phyloP scores from a whole-genome alignment of 2,797 vertebrate genomes.

The Acanthurus tractus region DNA sequence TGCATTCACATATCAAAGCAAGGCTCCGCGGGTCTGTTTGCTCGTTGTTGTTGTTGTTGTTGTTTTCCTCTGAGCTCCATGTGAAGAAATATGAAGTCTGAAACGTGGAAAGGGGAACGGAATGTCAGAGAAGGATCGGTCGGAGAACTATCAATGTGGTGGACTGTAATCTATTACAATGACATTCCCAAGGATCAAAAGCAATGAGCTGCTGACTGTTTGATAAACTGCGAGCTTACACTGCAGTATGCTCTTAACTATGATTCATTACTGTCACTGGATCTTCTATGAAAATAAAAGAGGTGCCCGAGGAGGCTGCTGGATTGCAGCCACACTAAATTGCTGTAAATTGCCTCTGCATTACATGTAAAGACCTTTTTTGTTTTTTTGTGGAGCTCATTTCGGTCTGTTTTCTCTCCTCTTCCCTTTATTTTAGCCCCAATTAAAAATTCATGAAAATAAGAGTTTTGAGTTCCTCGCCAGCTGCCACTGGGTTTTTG shows the following conservation, averaged over 20 bases:
- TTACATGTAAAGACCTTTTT: slow-evolving; percentile 73
- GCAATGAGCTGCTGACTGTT: slow-evolving; percentile 84
- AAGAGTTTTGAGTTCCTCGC: slow-evolving; percentile 66
- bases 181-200: slow-evolving; percentile 79
- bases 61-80: slow-evolving; percentile 22
- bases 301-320: slow-evolving; percentile 77
- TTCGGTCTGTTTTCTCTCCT: slow-evolving; percentile 64
- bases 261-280: slow-evolving; percentile 87
- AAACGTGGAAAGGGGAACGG: slow-evolving; percentile 17
- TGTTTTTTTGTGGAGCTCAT: slow-evolving; percentile 66
- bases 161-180: slow-evolving; percentile 78
- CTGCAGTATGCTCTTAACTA: slow-evolving; percentile 84
- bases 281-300: slow-evolving; percentile 86
- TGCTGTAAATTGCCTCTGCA: slow-evolving; percentile 80
- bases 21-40: slow-evolving; percentile 44
- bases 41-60: slow-evolving; percentile 60
- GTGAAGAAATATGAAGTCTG: slow-evolving; percentile 45
- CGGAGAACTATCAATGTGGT: slow-evolving; percentile 53
- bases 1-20: slow-evolving; percentile 57
- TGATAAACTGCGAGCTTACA: slow-evolving; percentile 84
- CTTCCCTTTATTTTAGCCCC: slow-evolving; percentile 65
- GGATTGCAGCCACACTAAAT: slow-evolving; percentile 77
- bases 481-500: slow-evolving; percentile 58
- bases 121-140: slow-evolving; percentile 35
- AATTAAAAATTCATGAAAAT: slow-evolving; percentile 84